Evolutionary conservation across 2,113 vertebrate species (phyloP), one percentile per base, ranked within the genome.

Genomic region (Tachycineta bicolor): DNA sequence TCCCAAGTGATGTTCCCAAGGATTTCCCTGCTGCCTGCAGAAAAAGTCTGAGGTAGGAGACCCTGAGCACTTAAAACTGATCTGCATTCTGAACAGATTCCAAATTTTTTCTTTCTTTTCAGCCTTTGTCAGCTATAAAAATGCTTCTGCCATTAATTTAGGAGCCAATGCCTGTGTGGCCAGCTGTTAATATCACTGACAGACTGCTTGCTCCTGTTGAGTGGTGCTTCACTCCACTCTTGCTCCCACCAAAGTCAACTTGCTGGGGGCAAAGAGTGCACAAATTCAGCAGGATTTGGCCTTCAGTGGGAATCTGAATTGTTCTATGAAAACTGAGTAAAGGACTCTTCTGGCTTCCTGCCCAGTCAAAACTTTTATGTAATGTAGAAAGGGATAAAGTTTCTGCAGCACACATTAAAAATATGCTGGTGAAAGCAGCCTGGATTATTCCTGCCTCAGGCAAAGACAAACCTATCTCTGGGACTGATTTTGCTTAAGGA

Each of bases 71-170:
- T 90, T 12, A 80, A 71, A 84, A 53, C 33, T 80, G 46, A 93
- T 78, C 73, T 64, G 31, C 55, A 71, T 68, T 93, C 55, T 83
- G 84, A 81, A 93, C 16, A 56, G 43, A 28, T 12, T 86, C 28
- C 37, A 77, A n/a, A 49, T 53, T 77, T 83, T 80, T 93, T 11
- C 39, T 81, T 89, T 79, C 49, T 76, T 24, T 62, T 62, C 75
- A 78, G 46, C 18, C 20, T 75, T 78, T 84, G n/a, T 89, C 56
- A 94, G 41, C 13, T n/a, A 64, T 60, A 71, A 87, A 94, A 91
- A 59, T 8, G 76, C 4, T 75, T 85, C 44, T 85, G 77, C 28
- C 18, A 41, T 37, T 82, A 65, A 85, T 83, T 58, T 41, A 83
- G n/a, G 44, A 88, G 37, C 10, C 67, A 69, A 29, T 49, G 67